phyloP scores from a whole-genome alignment of 2,797 vertebrate species.

The Gymnothorax reevesii region DNA sequence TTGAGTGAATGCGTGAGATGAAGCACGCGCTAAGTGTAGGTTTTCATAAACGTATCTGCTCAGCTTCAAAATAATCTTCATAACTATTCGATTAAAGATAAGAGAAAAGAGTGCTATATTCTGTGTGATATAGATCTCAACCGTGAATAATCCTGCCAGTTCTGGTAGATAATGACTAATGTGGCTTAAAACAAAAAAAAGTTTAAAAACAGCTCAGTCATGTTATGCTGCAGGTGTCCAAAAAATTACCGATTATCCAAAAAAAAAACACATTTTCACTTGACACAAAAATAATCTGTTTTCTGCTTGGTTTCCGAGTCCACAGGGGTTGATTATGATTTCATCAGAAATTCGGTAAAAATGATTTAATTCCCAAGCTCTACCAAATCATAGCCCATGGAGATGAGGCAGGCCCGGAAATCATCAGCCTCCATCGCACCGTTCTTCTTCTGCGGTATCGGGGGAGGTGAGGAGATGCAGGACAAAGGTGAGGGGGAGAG shows the following conservation, averaged over 20 bases:
- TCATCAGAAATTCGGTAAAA: not conserved
- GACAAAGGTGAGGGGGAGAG: not conserved
- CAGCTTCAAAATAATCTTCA: not conserved
- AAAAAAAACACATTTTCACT: not conserved
- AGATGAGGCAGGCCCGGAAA: constrained; percentile 92
- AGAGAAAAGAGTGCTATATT: not conserved
- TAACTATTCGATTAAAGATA: not conserved
- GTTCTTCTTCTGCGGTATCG: constrained; percentile 83
- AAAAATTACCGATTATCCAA: too few species aligned
- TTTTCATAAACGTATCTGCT: not conserved
- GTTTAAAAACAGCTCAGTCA: not conserved
- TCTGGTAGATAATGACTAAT: not conserved
- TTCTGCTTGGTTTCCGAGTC: not conserved
- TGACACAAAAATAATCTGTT: not conserved
- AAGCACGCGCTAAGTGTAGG: not conserved
- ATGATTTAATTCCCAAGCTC: constrained; percentile 11
- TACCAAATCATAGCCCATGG: constrained; percentile 82
- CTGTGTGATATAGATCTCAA: not conserved
- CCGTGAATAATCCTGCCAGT: not conserved
- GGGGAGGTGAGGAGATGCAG: constrained; percentile 17
- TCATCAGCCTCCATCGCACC: constrained; percentile 97
- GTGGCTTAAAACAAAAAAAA: not conserved
- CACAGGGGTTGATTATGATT: not conserved
- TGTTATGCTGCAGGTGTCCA: not conserved
- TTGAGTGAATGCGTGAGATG: not conserved